A percentile compares a stretch with the other conserved stretches of the same genome.
phyloP scores from a whole-genome alignment of 1,140 invertebrate species.

The Lepeophtheirus salmonis region DNA sequence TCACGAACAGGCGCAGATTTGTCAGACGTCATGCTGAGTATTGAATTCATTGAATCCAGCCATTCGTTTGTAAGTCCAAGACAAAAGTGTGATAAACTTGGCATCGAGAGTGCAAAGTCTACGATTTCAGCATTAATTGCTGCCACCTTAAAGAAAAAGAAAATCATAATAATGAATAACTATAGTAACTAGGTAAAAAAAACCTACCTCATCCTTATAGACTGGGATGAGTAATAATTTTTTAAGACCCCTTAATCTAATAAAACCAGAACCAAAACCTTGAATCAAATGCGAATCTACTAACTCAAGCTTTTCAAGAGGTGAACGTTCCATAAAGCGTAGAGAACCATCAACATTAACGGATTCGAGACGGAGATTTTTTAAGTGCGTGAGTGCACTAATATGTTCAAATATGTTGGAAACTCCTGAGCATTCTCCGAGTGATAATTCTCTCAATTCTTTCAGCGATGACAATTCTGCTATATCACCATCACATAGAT shows the following conservation, averaged over 20 bases:
- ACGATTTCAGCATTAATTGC: slow-evolving; percentile 13
- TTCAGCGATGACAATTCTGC: background rate
- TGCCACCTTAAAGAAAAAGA: slow-evolving; percentile 1
- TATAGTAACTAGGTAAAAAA: background rate
- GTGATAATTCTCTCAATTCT: background rate
- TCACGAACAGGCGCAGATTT: background rate
- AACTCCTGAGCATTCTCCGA: background rate
- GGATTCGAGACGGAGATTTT: slow-evolving; percentile 9
- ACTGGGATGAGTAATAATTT: slow-evolving; percentile 15
- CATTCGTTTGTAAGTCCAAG: slow-evolving; percentile 16
- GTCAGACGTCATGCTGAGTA: background rate
- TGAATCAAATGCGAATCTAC: slow-evolving; percentile 5
- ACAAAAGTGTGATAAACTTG: slow-evolving; percentile 12
- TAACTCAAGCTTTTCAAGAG: slow-evolving; percentile 7
- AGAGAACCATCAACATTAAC: background rate
- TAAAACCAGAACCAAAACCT: slow-evolving; percentile 10
- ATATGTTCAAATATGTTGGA: slow-evolving; percentile 4
- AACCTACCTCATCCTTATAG: slow-evolving; percentile 18
- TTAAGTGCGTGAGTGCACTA: background rate
- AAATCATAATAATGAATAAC: background rate
- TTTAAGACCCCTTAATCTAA: background rate
- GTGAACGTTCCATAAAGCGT: background rate
- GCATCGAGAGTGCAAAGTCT: slow-evolving; percentile 2
- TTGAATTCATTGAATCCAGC: slow-evolving; percentile 12
- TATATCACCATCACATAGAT: background rate